phyloP scores from a whole-genome alignment of 2,113 vertebrate genomes.

The Anoura caudifer region DNA sequence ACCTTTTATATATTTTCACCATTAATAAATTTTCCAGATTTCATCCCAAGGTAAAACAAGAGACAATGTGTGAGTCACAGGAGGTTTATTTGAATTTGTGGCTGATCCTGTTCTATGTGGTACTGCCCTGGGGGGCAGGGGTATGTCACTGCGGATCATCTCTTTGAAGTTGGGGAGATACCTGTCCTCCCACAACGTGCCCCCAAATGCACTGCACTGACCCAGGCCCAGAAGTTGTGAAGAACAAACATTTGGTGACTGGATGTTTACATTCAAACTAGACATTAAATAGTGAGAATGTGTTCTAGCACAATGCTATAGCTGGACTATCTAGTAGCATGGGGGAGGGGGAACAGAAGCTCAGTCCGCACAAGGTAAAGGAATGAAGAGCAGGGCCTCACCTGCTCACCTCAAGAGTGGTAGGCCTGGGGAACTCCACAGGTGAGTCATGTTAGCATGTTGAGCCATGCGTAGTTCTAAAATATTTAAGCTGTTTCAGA shows the following conservation, averaged over 20 bases:
- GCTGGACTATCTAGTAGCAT: fast-evolving
- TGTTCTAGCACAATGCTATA: not conserved
- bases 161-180: not conserved
- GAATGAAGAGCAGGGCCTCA: not conserved
- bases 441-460: not conserved
- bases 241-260: not conserved
- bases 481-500: not conserved
- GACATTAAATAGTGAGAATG: not conserved
- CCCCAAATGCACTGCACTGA: not conserved
- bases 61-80: not conserved
- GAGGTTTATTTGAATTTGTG: not conserved
- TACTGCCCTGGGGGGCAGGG: not conserved
- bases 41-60: conserved; percentile 4
- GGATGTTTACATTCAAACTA: not conserved
- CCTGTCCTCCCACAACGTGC: no score
- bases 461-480: not conserved
- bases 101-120: fast-evolving
- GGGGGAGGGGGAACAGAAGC: not conserved
- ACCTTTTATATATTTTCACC: not conserved
- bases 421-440: not conserved
- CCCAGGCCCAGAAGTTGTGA: not conserved
- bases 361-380: not conserved
- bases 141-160: fast-evolving
- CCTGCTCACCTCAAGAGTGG: not conserved
- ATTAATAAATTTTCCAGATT: not conserved